Base-by-base conservation (phyloP, 1,140 invertebrate genomes). In the Heliothis subflexa region DNA sequence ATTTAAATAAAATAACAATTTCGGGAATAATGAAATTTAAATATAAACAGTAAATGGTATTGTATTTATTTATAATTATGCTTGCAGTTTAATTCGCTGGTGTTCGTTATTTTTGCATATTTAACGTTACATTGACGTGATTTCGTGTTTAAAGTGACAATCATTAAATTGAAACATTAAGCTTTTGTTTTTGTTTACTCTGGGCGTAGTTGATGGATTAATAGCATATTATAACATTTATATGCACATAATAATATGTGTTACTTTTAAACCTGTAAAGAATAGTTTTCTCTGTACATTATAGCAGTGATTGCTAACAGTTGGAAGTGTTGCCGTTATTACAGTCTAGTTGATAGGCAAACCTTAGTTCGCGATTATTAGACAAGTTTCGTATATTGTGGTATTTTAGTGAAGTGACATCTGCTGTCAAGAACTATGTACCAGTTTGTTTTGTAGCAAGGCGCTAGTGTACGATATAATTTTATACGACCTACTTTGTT, bases 341-440 rank as follows among this genome's bases (percentile, higher is more conserved):
- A 14, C 3, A 16, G 10, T 62, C 28, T 12, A 2, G 25, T 33
- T 40, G 4, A 10, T n/a, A 14, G 13, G 13, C 57, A 33, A 18
- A 18, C 49, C 14, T 71, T n/a, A 71, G 49, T 25, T 21, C 14
- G 12, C 13, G 50, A 18, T 50, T 71, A 71, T 71, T 71, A 52
- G 49, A 71, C 18, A 54, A 50, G 68, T 50, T 54, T 71, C 25
- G 21, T 50, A 71, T 18, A 14, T 25, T 14, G 68, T n/a, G 11
- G 13, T 71, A 54, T 71, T 54, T 21, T 25, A 28, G 21, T 33
- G 14, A 14, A 21, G 12, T 45, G 64, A 68, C 64, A 68, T 68
- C 64, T 68, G 64, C 47, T 59, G 16, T 9, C 18, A 4, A 13
- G n/a, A 1, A 16, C 61, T 13, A 45, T n/a, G 14, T 62, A 14